A percentile compares a stretch with the other conserved stretches of the same genome.
phyloP scores from a whole-genome alignment of 2,888 invertebrate species.

The Drosophila suboccidentalis region DNA sequence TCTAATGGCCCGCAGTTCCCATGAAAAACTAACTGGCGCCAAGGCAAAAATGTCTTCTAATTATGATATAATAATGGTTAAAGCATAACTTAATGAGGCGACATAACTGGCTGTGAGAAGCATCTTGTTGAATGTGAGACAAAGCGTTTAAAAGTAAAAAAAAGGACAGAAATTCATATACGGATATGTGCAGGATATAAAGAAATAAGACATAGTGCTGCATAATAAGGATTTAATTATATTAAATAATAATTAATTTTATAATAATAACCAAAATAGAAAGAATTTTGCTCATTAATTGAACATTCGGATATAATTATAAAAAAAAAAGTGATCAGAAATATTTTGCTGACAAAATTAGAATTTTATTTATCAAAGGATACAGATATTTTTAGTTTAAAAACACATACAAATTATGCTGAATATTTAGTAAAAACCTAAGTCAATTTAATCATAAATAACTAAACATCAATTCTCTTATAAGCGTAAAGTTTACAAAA shows the following conservation, averaged over 20 bases:
- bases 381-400: not conserved
- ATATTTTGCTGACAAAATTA: not conserved
- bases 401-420: not conserved
- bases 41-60: slow-evolving; percentile 38
- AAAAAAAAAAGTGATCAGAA: not conserved
- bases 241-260: no score
- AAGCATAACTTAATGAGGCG: slow-evolving; percentile 17
- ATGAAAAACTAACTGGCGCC: slow-evolving; percentile 52
- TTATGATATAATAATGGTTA: slow-evolving; percentile 42
- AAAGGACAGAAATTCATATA: not conserved
- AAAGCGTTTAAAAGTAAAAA: not conserved
- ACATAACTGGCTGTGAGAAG: slow-evolving; percentile 25
- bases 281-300: no score
- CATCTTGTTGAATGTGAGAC: not conserved
- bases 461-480: slow-evolving; percentile 3
- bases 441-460: not conserved
- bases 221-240: no score
- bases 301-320: no score
- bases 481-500: slow-evolving; percentile 14
- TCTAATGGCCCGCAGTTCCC: slow-evolving; percentile 24
- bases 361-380: no score
- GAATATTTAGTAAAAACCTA: not conserved
- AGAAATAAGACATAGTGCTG: not conserved
- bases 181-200: not conserved
- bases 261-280: no score